Evolutionary conservation across 2,888 invertebrate genomes (phyloP).

Genomic region (Clitarchus hookeri): DNA sequence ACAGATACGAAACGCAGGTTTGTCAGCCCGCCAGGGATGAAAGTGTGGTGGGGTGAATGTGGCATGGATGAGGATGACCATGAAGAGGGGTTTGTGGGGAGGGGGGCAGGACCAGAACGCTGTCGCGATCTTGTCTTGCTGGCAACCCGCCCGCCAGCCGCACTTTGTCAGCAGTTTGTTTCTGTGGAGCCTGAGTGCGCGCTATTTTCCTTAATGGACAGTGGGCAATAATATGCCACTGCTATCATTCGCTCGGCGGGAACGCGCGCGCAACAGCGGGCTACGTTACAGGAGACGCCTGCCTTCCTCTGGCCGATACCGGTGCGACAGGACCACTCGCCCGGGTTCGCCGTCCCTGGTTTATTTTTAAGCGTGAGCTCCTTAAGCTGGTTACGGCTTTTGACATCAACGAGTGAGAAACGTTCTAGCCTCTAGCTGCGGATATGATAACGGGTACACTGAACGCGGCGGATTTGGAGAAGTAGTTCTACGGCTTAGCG

Average conservation of each 20-base stretch:
- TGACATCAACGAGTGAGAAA: too few species aligned
- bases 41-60: background rate
- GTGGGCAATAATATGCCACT: conserved; percentile 6
- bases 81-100: background rate
- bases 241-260: background rate
- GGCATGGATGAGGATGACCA: background rate
- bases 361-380: too few species aligned
- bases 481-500: too few species aligned
- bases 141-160: background rate
- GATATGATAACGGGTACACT: too few species aligned
- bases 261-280: background rate
- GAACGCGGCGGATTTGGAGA: too few species aligned
- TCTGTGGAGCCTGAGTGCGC: background rate
- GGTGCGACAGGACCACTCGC: too few species aligned
- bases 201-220: conserved; percentile 14
- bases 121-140: background rate
- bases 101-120: background rate
- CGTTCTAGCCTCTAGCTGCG: too few species aligned
- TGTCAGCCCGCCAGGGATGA: background rate
- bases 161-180: background rate
- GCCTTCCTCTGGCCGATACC: too few species aligned
- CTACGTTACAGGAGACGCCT: background rate
- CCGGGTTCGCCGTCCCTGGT: too few species aligned
- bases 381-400: too few species aligned
- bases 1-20: background rate